These are phyloP conservation scores for Bergia sp. DNA, from an alignment of 92 coral and sea anemone genomes.

Conservation along the genomic window DNA sequence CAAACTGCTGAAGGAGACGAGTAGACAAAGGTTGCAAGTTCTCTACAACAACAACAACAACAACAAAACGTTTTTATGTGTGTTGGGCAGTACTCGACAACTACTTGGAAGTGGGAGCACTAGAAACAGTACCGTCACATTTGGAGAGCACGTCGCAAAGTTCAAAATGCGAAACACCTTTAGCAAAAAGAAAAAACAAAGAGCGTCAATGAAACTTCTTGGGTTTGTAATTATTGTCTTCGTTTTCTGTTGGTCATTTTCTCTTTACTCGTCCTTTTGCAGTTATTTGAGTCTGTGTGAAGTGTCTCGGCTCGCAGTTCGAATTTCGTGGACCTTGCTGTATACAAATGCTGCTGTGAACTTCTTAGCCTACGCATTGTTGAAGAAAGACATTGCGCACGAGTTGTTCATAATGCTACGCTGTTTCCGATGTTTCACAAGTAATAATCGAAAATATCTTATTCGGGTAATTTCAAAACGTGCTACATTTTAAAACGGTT, in stretches of 20 bases:
- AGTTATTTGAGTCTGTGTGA: background rate
- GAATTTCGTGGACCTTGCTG: conserved; percentile 1
- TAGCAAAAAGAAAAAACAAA: background rate
- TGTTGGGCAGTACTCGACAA: background rate
- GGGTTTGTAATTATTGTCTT: background rate
- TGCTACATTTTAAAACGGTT: no score
- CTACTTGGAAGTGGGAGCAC: background rate
- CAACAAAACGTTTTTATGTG: background rate
- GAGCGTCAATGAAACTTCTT: background rate
- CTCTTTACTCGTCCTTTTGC: background rate
- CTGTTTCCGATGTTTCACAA: background rate
- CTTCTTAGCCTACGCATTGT: background rate
- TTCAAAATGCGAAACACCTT: background rate
- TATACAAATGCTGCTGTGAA: background rate
- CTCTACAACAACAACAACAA: background rate
- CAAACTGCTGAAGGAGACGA: background rate
- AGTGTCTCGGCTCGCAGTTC: background rate
- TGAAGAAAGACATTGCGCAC: background rate
- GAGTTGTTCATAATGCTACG: background rate
- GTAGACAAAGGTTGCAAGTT: background rate
- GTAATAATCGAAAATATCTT: no score
- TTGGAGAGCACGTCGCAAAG: background rate
- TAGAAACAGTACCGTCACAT: background rate
- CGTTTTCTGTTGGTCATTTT: conserved; percentile 1
- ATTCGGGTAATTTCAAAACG: no score